Evolutionary conservation across 1,140 invertebrate genomes (phyloP).

Genomic region (Cydia pomonella): DNA sequence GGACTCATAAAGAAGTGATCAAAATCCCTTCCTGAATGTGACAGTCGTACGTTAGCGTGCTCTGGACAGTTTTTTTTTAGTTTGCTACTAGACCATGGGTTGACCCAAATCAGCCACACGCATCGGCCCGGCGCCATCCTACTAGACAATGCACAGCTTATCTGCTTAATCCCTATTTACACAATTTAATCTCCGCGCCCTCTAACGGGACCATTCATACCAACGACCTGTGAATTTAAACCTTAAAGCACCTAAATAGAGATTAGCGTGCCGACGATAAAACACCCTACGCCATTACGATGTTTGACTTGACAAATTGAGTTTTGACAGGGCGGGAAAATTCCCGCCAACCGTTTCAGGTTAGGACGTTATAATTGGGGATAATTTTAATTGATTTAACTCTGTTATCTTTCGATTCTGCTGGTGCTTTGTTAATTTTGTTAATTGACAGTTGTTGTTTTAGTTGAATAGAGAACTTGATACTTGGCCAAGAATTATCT

Average conservation of each 20-base stretch:
- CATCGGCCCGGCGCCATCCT: constrained; percentile 61
- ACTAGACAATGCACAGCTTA: constrained; percentile 70
- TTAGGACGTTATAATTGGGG: constrained; percentile 59
- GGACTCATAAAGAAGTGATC: neutral
- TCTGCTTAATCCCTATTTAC: constrained; percentile 78
- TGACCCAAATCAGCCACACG: constrained; percentile 57
- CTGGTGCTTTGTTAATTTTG: constrained; percentile 46
- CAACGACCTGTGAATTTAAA: constrained; percentile 46
- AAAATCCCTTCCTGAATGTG: neutral
- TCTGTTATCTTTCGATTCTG: constrained; percentile 61
- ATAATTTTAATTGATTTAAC: constrained; percentile 58
- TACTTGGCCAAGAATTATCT: neutral
- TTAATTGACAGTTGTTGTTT: constrained; percentile 43
- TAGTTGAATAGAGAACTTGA: constrained; percentile 37
- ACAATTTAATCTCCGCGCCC: constrained; percentile 73
- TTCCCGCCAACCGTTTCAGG: constrained; percentile 59
- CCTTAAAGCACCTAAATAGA: constrained; percentile 53
- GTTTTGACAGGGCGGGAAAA: constrained; percentile 75
- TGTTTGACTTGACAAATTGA: constrained; percentile 77
- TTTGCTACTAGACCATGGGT: constrained; percentile 36
- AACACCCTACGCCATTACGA: constrained; percentile 58
- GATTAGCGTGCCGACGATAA: constrained; percentile 46
- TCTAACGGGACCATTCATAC: constrained; percentile 41
- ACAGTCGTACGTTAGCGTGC: neutral
- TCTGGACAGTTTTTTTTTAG: neutral